Conservation (phyloP, 2,888 invertebrate species). For the Caenorhabditis angaria region DNA sequence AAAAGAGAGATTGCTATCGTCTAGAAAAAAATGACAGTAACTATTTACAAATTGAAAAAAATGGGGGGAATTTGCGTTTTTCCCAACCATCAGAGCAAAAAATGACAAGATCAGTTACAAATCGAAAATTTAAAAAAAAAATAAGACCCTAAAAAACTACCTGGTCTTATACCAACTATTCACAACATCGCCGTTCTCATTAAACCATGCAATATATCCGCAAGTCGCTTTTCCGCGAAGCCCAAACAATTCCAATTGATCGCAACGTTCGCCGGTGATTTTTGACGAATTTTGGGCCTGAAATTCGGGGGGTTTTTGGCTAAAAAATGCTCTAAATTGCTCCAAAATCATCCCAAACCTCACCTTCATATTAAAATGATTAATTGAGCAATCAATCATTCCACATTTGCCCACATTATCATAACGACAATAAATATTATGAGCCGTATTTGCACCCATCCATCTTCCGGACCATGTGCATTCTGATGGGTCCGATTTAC, state of each 20-base stretch:
- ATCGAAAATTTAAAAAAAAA: neutral
- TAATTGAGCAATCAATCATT: conserved; percentile 63
- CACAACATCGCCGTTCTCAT: conserved; percentile 57
- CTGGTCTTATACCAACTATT: conserved; percentile 70
- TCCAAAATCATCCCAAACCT: neutral
- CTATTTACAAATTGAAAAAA: too few relatives aligned
- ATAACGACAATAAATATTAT: conserved; percentile 68
- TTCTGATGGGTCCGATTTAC: conserved; percentile 67
- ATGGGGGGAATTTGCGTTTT: too few relatives aligned
- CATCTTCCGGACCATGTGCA: conserved; percentile 37
- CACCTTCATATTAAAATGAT: conserved; percentile 52
- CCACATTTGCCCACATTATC: conserved; percentile 62
- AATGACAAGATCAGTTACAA: too few relatives aligned
- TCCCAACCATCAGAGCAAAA: too few relatives aligned
- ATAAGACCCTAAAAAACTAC: conserved; percentile 24
- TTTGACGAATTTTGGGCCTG: conserved; percentile 55
- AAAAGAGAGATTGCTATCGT: too few relatives aligned
- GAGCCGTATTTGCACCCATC: conserved; percentile 69
- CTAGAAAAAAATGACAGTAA: too few relatives aligned
- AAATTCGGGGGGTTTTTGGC: conserved; percentile 18
- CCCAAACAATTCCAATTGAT: conserved; percentile 61
- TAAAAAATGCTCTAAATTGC: too few relatives aligned
- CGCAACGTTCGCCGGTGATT: conserved; percentile 62
- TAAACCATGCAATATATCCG: conserved; percentile 69
- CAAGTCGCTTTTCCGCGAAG: conserved; percentile 65